Percentiles rank a stretch among this genome's conserved stretches.
These are phyloP conservation scores for Chiloscyllium punctatum DNA, from an alignment of 2,797 vertebrate species.

Conservation along the genomic window DNA sequence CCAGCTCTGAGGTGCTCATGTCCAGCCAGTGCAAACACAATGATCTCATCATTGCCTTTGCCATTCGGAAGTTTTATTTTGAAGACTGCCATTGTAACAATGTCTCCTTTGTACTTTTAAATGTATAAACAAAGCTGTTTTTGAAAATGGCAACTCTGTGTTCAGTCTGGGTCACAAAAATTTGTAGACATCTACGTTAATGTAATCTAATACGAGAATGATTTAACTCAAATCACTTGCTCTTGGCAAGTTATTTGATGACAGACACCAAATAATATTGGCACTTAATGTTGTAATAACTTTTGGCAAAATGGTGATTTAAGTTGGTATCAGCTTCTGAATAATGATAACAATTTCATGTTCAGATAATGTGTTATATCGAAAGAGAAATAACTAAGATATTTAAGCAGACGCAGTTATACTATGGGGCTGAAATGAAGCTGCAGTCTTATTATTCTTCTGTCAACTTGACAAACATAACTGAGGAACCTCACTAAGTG, in stretches of 20 bases:
- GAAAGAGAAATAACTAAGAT: neutral
- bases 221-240: neutral
- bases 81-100: slow-evolving; percentile 21
- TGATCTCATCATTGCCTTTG: slow-evolving; percentile 28
- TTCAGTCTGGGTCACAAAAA: slow-evolving; percentile 9
- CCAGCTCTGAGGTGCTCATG: neutral
- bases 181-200: neutral
- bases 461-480: neutral
- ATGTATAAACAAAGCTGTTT: slow-evolving; percentile 12
- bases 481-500: neutral
- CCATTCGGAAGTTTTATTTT: slow-evolving; percentile 31
- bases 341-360: neutral
- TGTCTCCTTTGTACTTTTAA: slow-evolving; percentile 32
- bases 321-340: neutral
- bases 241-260: neutral
- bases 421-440: neutral
- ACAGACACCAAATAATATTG: neutral
- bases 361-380: neutral
- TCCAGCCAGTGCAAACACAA: slow-evolving; percentile 31
- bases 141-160: neutral
- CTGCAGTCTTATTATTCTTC: neutral
- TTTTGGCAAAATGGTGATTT: neutral
- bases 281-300: neutral
- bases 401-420: neutral
- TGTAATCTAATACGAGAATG: neutral